Base-by-base conservation (phyloP, 2,888 invertebrate genomes). In the Cephus rjabovi region DNA sequence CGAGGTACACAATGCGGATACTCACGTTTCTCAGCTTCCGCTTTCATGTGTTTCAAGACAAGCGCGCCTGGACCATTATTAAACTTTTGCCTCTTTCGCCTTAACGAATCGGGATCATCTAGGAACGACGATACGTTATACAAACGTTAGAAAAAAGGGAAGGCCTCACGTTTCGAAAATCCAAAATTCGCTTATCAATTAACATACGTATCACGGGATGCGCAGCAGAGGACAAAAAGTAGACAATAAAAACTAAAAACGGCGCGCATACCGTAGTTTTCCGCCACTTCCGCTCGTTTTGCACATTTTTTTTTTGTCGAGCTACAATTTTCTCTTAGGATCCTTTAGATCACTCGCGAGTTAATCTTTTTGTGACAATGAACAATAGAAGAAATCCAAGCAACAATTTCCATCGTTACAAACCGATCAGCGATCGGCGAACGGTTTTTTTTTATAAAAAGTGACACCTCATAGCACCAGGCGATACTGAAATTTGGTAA, bases 71-170 rank as follows among this genome's bases (percentile, higher is more conserved):
- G 90, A 86, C 92, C 92, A 87, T 90, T 91, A 87, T 92, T 93
- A 90, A 91, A 92, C 91, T 93, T 94, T 90, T 92, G 92, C 89
- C 93, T 92, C 90, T 94, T 94, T 91, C 93, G 93, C 92, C 93
- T 94, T 91, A 93, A 92, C 86, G 92, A 92, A 90, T 92, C 93
- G 87, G 93, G 93, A 93, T 94, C 94, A 93, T 94, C 94, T 94
- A 94, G 87, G 93, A 93, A 92, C 87, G 71, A 34, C 33, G 33
- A 71, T 71, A 71, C 33, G 34, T 88, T 87, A 88, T 9, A 82
- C 73, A 56, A 75, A 15, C 69, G 75, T 75, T 76, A 83, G 79
- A 76, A 83, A 83, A 83, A 83, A 81, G 83, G 83, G 77, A 84
- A 82, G 78, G 80, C 80, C 82, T 81, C 83, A 75, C 70, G 33